Conservation (phyloP, 2,113 vertebrate species). For the Saguinus midas region DNA sequence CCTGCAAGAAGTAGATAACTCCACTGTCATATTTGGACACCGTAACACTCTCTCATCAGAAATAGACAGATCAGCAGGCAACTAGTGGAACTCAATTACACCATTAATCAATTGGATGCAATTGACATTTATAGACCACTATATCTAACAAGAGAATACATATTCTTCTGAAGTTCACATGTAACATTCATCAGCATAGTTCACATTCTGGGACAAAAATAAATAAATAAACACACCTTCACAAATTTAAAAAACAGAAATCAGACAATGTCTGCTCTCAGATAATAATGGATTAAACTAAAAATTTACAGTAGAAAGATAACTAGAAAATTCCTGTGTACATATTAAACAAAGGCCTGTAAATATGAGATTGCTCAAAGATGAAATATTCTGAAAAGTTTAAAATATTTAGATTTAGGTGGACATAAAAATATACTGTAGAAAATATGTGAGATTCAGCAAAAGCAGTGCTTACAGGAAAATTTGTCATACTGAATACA, state of each 20-base stretch:
- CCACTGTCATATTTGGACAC: background rate
- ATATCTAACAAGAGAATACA: background rate
- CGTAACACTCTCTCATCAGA: background rate
- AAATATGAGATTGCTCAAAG: background rate
- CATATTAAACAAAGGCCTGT: background rate
- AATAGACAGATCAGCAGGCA: background rate
- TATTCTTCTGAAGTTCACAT: background rate
- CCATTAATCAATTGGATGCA: too few relatives aligned
- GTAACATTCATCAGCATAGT: background rate
- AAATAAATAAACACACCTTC: background rate
- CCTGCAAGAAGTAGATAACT: background rate
- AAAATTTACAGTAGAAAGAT: background rate
- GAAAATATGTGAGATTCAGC: background rate
- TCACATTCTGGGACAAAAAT: background rate
- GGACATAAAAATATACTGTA: background rate
- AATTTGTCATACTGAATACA: background rate
- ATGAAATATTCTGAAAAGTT: background rate
- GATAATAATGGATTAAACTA: background rate
- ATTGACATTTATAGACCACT: background rate
- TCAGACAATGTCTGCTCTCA: background rate
- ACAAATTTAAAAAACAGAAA: background rate
- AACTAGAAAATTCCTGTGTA: background rate
- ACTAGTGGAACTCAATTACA: background rate
- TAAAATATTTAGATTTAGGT: background rate
- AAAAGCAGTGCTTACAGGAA: background rate